Evolutionary conservation across 2,113 vertebrate species (phyloP), one percentile per base, ranked within the genome.

Genomic region (Neomonachus schauinslandi): DNA sequence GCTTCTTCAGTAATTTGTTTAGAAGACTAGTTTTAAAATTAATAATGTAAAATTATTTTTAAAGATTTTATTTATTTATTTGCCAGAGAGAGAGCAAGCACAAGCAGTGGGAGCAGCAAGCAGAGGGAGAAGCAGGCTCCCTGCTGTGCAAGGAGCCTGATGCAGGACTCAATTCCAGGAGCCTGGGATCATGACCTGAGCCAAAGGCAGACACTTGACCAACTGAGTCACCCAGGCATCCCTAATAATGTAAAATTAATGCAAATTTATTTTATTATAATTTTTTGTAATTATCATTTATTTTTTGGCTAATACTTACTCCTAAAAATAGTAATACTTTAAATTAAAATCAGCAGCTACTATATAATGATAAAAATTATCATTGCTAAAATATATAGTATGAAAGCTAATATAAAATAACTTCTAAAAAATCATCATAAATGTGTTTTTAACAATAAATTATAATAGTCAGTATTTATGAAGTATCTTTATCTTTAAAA

Each of bases 371-470:
- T n/a, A 77, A 79, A 97, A 94, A 92, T 84, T 89, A 76, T 31
- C 77, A 55, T 49, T 93, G 59, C 49, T 82, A 57, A 69, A 87
- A 97, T 67, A 79, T 85, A 55, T 71, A 92, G 39, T 59, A 82
- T 94, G 59, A 97, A 90, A 96, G 51, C 59, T 87, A 93, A 92
- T 33, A 4, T 33, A 53, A 72, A 95, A 97, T 92, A 89, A 91
- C 26, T 87, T 15, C 55, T 79, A 46, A 93, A 92, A 55, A 92
- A 93, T 94, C 46, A 42, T 13, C 67, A 61, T 49, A 77, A 93
- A 19, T 90, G 92, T 91, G 3, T 36, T 79, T 97, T 92, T 57
- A 74, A n/a, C 83, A 42, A 59, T 21, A 74, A 96, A 9, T 86
- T 71, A 69, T 55, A 1, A 65, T 6, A 95, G 82, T 94, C 59